These are phyloP conservation scores for Ceyx erithaca DNA, from an alignment of 2,797 vertebrate species.

Conservation along the genomic window DNA sequence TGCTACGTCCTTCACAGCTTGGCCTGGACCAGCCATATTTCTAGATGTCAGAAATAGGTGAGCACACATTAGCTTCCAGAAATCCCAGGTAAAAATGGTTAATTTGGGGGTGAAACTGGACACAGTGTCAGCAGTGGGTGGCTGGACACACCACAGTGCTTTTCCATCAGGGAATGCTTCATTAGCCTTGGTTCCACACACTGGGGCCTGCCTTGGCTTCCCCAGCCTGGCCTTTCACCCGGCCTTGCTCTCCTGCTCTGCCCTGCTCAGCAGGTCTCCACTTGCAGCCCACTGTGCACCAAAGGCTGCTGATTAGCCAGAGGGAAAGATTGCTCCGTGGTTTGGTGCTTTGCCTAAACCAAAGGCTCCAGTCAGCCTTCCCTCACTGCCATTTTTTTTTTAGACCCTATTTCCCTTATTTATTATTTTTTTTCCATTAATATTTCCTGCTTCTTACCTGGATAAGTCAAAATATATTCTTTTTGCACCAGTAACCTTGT, in stretches of 20 bases:
- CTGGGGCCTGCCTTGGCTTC: neutral
- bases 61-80: rapidly evolving
- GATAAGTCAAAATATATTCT: neutral
- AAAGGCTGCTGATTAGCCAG: neutral
- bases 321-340: neutral
- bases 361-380: neutral
- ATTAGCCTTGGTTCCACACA: neutral
- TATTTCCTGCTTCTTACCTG: neutral
- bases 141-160: neutral
- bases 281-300: neutral
- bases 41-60: neutral
- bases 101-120: neutral
- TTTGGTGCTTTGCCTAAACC: neutral
- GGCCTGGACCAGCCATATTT: neutral
- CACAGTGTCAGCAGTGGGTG: neutral
- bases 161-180: neutral
- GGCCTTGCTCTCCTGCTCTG: neutral
- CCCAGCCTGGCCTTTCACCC: neutral
- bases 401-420: neutral
- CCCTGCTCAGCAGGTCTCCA: rapidly evolving
- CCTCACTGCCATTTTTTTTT: neutral
- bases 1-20: neutral
- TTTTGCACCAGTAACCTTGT: neutral
- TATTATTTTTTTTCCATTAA: rapidly evolving
- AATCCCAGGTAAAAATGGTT: neutral